Base-by-base conservation (phyloP, 1,140 invertebrate genomes). In the Oscheius sp. region DNA sequence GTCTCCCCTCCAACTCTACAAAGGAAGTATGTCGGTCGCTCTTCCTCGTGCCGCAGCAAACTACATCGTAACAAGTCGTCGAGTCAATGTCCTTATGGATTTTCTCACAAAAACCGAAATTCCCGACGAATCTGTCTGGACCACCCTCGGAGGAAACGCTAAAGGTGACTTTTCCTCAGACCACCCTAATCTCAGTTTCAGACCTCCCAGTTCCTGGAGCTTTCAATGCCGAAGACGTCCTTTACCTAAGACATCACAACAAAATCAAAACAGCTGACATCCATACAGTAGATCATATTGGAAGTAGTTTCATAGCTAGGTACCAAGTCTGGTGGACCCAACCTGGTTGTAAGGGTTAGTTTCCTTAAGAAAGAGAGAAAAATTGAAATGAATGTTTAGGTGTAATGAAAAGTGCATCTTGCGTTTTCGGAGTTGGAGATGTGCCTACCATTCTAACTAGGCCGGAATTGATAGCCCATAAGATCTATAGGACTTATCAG, bases 341-440 rank as follows among this genome's bases (percentile, higher is more conserved):
- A 45, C 58, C 58, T 13, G 69, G 45, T 35, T 71, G 69, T 29
- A 61, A 61, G 18, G 69, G 68, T 72, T 20, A 64, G 68, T 66
- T 58, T n/a, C 23, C 69, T 45, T 4, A 32, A 28, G 13, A 35
- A 29, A 26, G 7, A 36, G 52, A 28, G 36, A 23, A 42, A 64
- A 13, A 36, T n/a, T n/a, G n/a, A n/a, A n/a, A 67, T 73, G 65
- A 29, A 31, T 66, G 75, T 78, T 42, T 49, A 79, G 79, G 79
- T 26, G 80, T 80, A 74, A 66, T 67, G 20, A 68, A 67, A 23
- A 29, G 42, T 42, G 46, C n/a, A n/a, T 81, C 80, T 18, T 81
- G 80, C 66, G 81, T 83, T 32, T 81, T 75, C 55, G 80, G 80
- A 2, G 67, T 83, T 2, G 74, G 68, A 15, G 81, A 82, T 46